Evolutionary conservation across 2,113 vertebrate species (phyloP).

Genomic region (Mola mola): DNA sequence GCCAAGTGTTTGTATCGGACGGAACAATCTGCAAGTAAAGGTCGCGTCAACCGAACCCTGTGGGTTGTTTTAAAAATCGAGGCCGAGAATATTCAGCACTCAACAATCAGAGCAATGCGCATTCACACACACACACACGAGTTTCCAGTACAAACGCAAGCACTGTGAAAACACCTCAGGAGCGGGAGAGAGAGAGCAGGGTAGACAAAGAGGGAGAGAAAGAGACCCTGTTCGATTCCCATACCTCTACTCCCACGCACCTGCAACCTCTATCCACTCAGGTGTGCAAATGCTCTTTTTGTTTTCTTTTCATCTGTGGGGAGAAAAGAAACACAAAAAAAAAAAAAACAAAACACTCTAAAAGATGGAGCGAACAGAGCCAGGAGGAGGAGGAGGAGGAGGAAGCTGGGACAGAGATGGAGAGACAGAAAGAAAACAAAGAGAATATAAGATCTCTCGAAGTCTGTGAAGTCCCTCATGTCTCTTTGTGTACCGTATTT

Average conservation of each 20-base stretch:
- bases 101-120: constrained; percentile 21
- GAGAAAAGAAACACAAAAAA: constrained; percentile 1
- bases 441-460: constrained; percentile 52
- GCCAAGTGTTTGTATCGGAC: constrained; percentile 54
- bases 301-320: constrained; percentile 52
- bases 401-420: constrained; percentile 40
- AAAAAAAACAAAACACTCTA: constrained; percentile 9
- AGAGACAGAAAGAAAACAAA: constrained; percentile 47
- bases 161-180: constrained; percentile 63
- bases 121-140: constrained; percentile 22
- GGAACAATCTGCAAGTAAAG: constrained; percentile 59
- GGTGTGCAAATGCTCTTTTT: constrained; percentile 70
- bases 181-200: constrained; percentile 48
- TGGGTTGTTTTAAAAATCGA: constrained; percentile 51
- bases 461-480: constrained; percentile 50
- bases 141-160: constrained; percentile 66
- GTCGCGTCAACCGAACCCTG: constrained; percentile 49
- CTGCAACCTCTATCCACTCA: constrained; percentile 67
- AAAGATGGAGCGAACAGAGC: constrained; percentile 30
- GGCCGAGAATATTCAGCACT: constrained; percentile 18
- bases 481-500: constrained; percentile 57
- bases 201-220: constrained; percentile 48
- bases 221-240: constrained; percentile 66
- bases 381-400: constrained; percentile 29
- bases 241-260: constrained; percentile 70